Evolutionary conservation across 2,888 invertebrate species (phyloP).

Genomic region (Epirrhoe alternata): DNA sequence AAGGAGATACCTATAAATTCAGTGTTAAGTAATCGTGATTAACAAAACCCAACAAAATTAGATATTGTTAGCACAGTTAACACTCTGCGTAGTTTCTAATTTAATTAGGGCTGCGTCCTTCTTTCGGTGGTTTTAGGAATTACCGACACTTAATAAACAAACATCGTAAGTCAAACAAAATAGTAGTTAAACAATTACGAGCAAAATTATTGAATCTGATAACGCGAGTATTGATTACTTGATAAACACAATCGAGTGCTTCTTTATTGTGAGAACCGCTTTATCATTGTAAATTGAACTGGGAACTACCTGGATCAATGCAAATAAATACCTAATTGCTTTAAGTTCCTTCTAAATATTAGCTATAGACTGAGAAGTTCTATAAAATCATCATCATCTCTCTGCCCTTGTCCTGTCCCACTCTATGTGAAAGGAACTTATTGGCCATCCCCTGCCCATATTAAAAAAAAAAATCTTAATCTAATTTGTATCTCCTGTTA

Average conservation of each 20-base stretch:
- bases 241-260: background rate
- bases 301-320: background rate
- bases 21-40: background rate
- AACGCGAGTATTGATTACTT: background rate
- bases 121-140: background rate
- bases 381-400: no score
- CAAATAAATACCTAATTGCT: background rate
- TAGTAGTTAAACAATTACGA: background rate
- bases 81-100: constrained; percentile 1
- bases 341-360: no score
- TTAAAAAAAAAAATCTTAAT: no score
- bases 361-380: no score
- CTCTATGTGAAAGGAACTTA: no score
- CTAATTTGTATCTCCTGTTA: no score
- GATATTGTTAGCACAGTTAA: background rate
- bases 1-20: no score
- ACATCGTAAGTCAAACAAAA: background rate
- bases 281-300: background rate
- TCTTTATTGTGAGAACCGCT: constrained; percentile 2
- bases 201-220: background rate
- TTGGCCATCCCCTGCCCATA: no score
- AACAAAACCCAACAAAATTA: background rate
- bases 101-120: background rate
- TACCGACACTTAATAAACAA: background rate
- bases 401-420: no score